Conservation (phyloP, 2,113 vertebrate species). For the Myotis yumanensis region DNA sequence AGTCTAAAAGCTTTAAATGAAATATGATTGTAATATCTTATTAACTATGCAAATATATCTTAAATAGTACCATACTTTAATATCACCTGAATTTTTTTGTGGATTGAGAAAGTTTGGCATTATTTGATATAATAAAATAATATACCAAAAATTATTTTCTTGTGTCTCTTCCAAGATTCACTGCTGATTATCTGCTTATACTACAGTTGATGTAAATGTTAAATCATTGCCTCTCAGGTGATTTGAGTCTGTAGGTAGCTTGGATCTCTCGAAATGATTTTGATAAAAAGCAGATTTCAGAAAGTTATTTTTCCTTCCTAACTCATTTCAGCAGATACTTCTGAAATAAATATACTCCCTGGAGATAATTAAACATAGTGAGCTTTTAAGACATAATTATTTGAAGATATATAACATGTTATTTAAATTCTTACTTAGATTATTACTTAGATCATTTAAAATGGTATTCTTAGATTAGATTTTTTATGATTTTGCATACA, state of each 20-base stretch:
- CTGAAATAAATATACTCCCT: neutral
- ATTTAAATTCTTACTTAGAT: neutral
- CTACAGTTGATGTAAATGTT: slow-evolving; percentile 10
- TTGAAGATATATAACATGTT: neutral
- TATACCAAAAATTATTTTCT: neutral
- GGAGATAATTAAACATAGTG: slow-evolving; percentile 44
- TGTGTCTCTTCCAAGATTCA: neutral
- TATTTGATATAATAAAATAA: neutral
- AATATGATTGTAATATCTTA: neutral
- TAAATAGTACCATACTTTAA: neutral
- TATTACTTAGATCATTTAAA: neutral
- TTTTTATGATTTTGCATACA: neutral
- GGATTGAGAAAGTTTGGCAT: neutral
- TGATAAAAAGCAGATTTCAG: slow-evolving; percentile 44
- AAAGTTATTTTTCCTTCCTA: slow-evolving; percentile 19
- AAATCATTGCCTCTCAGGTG: neutral
- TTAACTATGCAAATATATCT: neutral
- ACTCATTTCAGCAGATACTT: neutral
- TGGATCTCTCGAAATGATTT: slow-evolving; percentile 50
- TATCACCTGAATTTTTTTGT: neutral
- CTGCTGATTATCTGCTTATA: slow-evolving; percentile 15
- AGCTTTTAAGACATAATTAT: slow-evolving; percentile 35
- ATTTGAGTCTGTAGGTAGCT: slow-evolving; percentile 37
- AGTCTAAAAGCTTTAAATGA: neutral
- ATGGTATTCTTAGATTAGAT: neutral